Conservation (phyloP, 2,113 vertebrate species). For the Grus americana region DNA sequence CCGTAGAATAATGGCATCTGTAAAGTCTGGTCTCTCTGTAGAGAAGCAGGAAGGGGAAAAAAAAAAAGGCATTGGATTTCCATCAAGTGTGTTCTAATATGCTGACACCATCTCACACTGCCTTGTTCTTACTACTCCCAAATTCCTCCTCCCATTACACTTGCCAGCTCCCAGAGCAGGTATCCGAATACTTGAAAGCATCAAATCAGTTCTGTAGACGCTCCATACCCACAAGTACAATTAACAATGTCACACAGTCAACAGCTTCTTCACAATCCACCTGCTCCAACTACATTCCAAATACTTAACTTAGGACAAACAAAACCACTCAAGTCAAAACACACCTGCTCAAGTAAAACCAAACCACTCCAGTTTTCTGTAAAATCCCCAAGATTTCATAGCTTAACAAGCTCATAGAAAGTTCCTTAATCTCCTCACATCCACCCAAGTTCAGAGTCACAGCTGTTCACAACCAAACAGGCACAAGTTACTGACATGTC, state of each 20-base stretch:
- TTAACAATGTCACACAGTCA: not conserved
- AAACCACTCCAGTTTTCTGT: not conserved
- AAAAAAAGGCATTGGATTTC: not conserved
- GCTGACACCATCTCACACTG: not conserved
- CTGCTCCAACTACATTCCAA: not conserved
- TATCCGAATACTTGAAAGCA: not conserved
- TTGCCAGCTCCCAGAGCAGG: not conserved
- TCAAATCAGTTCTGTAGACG: not conserved
- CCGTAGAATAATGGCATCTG: constrained; percentile 94
- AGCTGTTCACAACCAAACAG: not conserved
- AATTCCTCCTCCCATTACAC: not conserved
- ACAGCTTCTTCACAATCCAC: not conserved
- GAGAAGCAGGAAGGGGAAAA: not conserved
- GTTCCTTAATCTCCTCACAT: not conserved
- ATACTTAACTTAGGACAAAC: not conserved
- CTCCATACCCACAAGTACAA: not conserved
- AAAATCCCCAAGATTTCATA: not conserved
- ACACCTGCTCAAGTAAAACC: not conserved
- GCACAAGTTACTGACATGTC: not conserved
- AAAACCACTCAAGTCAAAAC: not conserved
- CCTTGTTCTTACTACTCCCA: not conserved
- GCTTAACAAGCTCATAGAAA: not conserved
- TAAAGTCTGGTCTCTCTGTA: constrained; percentile 94
- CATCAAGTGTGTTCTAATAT: not conserved
- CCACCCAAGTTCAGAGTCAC: not conserved